phyloP scores from a whole-genome alignment of 2,797 vertebrate genomes.

The Malacoctenus gilli region DNA sequence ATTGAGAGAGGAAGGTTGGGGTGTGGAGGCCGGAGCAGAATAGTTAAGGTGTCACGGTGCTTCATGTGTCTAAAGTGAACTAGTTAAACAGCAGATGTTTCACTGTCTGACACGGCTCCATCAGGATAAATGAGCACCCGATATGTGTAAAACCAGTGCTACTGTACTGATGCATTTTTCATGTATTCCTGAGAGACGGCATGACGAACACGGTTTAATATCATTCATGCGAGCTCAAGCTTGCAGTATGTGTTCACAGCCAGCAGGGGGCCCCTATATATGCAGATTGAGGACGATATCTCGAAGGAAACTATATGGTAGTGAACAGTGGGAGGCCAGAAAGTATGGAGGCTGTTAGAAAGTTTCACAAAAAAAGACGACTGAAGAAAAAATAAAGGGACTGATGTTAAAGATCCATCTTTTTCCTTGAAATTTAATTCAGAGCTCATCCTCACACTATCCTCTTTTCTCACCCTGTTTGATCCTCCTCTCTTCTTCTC shows the following conservation, averaged over 20 bases:
- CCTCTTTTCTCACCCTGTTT: constrained; percentile 12
- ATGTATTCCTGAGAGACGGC: constrained; percentile 32
- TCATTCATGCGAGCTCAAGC: constrained; percentile 18
- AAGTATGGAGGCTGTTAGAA: constrained; percentile 35
- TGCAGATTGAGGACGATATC: constrained; percentile 36
- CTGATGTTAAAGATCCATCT: constrained; percentile 5
- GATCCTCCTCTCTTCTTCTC: not conserved
- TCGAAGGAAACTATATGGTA: constrained; percentile 16
- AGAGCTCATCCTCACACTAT: constrained; percentile 23
- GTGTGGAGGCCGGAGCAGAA: constrained; percentile 54
- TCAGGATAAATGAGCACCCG: not conserved
- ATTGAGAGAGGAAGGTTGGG: constrained; percentile 51
- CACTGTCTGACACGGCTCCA: not conserved
- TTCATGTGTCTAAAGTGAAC: constrained; percentile 21
- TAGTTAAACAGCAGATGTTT: constrained; percentile 26
- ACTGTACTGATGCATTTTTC: constrained; percentile 32
- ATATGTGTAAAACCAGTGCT: constrained; percentile 15
- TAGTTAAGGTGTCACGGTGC: constrained; percentile 42
- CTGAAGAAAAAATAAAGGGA: constrained; percentile 5
- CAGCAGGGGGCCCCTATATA: constrained; percentile 53
- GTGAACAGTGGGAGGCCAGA: constrained; percentile 22
- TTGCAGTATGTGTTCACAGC: constrained; percentile 35
- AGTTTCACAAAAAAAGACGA: constrained; percentile 28
- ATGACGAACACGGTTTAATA: constrained; percentile 44
- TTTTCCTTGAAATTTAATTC: constrained; percentile 21